These are phyloP conservation scores for Chloropsis cyanopogon DNA, from an alignment of 2,113 vertebrate genomes.

Conservation along the genomic window DNA sequence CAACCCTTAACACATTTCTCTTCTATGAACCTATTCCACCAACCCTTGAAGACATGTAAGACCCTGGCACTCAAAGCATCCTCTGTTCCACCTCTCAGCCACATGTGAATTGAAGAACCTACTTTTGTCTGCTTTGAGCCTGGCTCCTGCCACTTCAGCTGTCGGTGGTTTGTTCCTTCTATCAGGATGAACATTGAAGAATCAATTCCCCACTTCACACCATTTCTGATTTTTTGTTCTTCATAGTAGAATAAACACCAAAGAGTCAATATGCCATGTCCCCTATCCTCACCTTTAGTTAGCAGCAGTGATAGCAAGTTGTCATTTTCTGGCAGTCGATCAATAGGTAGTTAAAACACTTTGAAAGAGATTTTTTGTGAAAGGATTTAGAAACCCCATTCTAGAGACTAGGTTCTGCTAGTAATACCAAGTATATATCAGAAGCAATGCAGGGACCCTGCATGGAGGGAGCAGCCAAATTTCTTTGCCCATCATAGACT, in stretches of 20 bases:
- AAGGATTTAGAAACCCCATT: background rate
- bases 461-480: background rate
- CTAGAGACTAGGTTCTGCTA: background rate
- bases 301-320: background rate
- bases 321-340: background rate
- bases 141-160: background rate
- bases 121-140: background rate
- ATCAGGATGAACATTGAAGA: background rate
- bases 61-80: background rate
- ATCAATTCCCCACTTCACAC: background rate
- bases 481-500: background rate
- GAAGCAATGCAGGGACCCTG: background rate
- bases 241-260: background rate
- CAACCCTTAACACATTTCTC: background rate
- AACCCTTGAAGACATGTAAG: background rate
- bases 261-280: background rate
- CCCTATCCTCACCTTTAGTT: background rate
- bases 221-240: background rate
- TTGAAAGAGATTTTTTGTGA: background rate
- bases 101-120: background rate
- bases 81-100: background rate
- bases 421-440: background rate
- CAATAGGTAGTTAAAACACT: background rate
- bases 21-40: background rate
- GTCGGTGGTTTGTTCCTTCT: background rate